Base-by-base conservation (phyloP, 2,113 vertebrate species). In the Perccottus glenii region DNA sequence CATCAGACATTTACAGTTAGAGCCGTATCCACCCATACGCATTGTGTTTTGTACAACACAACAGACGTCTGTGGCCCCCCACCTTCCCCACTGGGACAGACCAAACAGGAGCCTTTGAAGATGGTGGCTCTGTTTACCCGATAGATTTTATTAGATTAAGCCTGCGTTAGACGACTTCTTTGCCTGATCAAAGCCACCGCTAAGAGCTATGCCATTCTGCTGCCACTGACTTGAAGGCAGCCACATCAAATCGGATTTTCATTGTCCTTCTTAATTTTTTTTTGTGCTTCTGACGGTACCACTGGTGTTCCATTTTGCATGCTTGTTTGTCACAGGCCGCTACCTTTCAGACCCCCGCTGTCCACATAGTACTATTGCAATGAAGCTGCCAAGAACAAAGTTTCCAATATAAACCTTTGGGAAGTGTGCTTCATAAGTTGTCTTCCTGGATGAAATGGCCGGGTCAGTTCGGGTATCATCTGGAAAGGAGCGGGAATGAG, bases 101-200 rank as follows among this genome's bases (percentile, higher is more conserved):
- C 52, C 92, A 92, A 94, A 93, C 91, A 87, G 93, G 92, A 93
- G 87, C 91, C 94, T 96, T 96, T 96, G 94, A 97, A 96, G 94
- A 93, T 88, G 82, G 91, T 89, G 93, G 91, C 92, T 95, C 92
- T 95, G 94, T 96, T 96, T 96, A 96, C 92, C 93, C 93, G 92
- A 94, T 94, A 95, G 92, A 94, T 95, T 96, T 96, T 93, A 97
- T 96, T 95, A 95, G 94, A 98, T 96, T 94, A 97, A 94, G 93
- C 93, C 92, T 94, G 93, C 88, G 94, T 95, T 94, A 93, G 90
- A 91, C 93, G 91, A 94, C 92, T 93, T 89, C 93, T 95, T 91
- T 93, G 87, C 89, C 91, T 96, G 95, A 97, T 98, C 95, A 98
- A 98, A 98, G 95, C 83, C 87, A 88, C 92, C 45, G 91, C 94